phyloP scores from a whole-genome alignment of 2,113 vertebrate species.

The Rhynchopsitta pachyrhyncha region DNA sequence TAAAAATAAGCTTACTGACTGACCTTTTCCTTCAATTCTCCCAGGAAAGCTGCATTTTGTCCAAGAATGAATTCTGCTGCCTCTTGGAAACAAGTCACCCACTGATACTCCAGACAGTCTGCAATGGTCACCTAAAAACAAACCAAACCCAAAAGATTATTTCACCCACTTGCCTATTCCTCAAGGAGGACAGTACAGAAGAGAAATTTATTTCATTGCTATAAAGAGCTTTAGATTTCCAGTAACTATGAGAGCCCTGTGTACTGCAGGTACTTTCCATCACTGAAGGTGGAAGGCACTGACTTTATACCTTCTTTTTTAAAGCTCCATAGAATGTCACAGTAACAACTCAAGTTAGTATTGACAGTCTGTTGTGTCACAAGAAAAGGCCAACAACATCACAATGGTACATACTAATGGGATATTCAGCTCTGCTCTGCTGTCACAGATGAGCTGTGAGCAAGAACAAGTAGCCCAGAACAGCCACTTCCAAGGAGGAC shows the following conservation, averaged over 20 bases:
- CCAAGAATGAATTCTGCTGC: constrained; percentile 91
- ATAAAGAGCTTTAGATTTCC: neutral
- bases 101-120: constrained; percentile 92
- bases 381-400: neutral
- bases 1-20: constrained; percentile 24
- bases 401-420: neutral
- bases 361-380: neutral
- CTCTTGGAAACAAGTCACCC: constrained; percentile 98
- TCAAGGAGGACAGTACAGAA: neutral
- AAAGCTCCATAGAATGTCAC: neutral
- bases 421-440: neutral
- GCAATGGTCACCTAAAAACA: constrained; percentile 87
- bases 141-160: neutral
- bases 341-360: neutral
- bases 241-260: neutral
- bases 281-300: neutral
- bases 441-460: neutral
- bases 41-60: constrained; percentile 87
- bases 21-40: constrained; percentile 93
- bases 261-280: neutral
- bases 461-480: neutral
- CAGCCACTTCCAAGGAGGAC: neutral
- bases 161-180: neutral
- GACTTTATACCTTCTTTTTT: neutral
- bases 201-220: neutral